phyloP scores from a whole-genome alignment of 37 sponge, comb jelly and placozoan genomes.

The Halisarca cf. caerulea region DNA sequence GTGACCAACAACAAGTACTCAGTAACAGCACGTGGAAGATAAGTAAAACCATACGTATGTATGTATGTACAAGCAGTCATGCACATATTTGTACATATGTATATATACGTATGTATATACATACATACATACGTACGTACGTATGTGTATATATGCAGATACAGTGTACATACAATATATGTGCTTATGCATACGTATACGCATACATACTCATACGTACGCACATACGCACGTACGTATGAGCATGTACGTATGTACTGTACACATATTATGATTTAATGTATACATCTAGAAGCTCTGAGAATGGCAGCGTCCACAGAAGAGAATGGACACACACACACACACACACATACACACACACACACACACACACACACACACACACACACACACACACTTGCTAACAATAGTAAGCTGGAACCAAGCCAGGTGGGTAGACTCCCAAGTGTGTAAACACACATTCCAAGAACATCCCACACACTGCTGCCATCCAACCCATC shows the following conservation, averaged over 20 bases:
- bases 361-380: slow-evolving; percentile 5
- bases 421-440: no score
- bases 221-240: no score
- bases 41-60: slow-evolving; percentile 7
- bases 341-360: slow-evolving; percentile 16
- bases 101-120: background rate
- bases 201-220: background rate
- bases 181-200: background rate
- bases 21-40: no score
- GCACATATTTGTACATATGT: background rate
- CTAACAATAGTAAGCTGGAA: no score
- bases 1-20: no score
- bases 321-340: background rate
- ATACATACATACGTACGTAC: background rate
- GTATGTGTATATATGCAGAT: background rate
- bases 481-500: no score
- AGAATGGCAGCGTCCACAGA: background rate
- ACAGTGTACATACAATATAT: background rate
- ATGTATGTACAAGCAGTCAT: slow-evolving; percentile 12
- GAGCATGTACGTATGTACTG: no score
- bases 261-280: no score
- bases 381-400: no score
- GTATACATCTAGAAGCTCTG: no score
- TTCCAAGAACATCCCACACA: no score
- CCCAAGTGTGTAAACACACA: no score